Evolutionary conservation across 2,888 invertebrate species (phyloP), one percentile per base, ranked within the genome.

Genomic region (Salpingus planirostris): DNA sequence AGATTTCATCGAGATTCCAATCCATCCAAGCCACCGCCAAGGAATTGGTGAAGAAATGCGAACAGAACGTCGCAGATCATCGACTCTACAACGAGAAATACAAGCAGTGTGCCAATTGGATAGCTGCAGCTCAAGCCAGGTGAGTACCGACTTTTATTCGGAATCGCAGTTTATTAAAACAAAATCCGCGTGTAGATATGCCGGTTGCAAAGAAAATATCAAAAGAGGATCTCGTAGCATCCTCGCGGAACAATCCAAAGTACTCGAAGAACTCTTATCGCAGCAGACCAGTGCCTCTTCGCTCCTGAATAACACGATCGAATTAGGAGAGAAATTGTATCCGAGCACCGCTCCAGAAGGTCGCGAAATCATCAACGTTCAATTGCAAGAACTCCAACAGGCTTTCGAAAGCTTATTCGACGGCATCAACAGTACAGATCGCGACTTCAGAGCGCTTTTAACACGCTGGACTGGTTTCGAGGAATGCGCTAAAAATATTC

Each of bases 21-120:
- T 84, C 90, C 0, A 80, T 91, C 27, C 88, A 90, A 61, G 78
- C 81, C 0, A 90, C 91, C 0, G 81, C 88, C 2, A 88, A 85
- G 66, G 91, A 92, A 64, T 77, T 92, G 15, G 76, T 90, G 1
- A 90, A 90, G 61, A 92, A 91, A 65, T 91, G 90, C 54, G 90
- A 91, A 52, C 87, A 90, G 67, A 82, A 89, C 3, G 80, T 87
- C 0, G 71, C 73, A 31, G 89, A 90, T 54, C 90, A 92, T 48
- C 76, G 76, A 39, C 69, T 73, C 1, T 91, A 83, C 55, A 76
- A 80, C 51, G 84, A 85, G 1, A 89, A 88, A 49, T 88, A 89
- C 54, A 80, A 82, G 33, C 82, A 87, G 54, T 89, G 87, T 49
- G 74, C 78, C 0, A 80, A 86, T 47, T 88, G 87, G 82, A 68